These are phyloP conservation scores for Chrosomus eos DNA, from an alignment of 2,797 vertebrate genomes.

Conservation along the genomic window DNA sequence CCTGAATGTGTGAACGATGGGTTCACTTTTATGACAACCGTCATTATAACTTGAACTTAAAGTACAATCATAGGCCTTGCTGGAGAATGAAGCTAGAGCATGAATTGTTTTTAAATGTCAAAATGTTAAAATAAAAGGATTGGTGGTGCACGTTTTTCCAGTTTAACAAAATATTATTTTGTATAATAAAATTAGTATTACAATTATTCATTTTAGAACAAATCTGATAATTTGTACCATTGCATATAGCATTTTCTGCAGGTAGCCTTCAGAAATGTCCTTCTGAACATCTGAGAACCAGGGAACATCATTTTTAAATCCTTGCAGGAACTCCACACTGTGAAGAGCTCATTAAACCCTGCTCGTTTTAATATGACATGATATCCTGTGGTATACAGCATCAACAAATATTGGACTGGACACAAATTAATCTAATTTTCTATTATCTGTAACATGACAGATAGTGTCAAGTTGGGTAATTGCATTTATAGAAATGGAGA, in stretches of 20 bases:
- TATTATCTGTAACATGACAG: slow-evolving; percentile 72
- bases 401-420: slow-evolving; percentile 72
- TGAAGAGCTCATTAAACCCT: slow-evolving; percentile 22
- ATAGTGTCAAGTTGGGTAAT: slow-evolving; percentile 75
- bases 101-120: background rate
- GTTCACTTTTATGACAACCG: slow-evolving; percentile 27
- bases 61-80: background rate
- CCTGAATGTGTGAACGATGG: slow-evolving; percentile 56
- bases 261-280: background rate
- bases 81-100: background rate
- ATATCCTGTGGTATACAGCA: slow-evolving; percentile 29
- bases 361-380: slow-evolving; percentile 34
- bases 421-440: slow-evolving; percentile 77
- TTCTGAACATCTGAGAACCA: background rate
- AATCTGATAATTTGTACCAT: background rate
- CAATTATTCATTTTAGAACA: background rate
- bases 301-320: background rate
- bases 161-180: background rate
- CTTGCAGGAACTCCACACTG: slow-evolving; percentile 10
- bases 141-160: background rate
- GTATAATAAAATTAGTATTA: no score
- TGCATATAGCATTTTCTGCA: background rate
- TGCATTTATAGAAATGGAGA: slow-evolving; percentile 76
- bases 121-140: background rate
- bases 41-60: slow-evolving; percentile 37